Evolutionary conservation across 2,797 vertebrate genomes (phyloP).

Genomic region (Saguinus oedipus): DNA sequence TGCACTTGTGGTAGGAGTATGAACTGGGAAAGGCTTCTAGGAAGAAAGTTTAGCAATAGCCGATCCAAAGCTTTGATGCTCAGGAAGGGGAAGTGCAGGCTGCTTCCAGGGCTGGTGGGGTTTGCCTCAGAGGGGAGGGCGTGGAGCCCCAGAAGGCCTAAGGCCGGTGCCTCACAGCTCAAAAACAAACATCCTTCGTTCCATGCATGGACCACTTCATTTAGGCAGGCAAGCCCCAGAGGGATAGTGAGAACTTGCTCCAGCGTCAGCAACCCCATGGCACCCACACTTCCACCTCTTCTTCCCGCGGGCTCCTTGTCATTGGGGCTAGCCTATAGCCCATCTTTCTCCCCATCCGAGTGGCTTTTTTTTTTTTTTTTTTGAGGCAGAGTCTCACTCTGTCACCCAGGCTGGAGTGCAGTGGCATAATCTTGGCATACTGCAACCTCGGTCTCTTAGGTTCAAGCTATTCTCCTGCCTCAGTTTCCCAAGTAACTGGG

Average conservation of each 20-base stretch:
- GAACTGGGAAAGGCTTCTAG: not conserved
- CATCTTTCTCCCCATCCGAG: fast-evolving
- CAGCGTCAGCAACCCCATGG: fast-evolving
- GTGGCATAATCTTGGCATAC: no score
- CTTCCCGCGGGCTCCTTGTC: not conserved
- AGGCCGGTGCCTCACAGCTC: not conserved
- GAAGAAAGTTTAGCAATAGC: not conserved
- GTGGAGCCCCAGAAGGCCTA: not conserved
- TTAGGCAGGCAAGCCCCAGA: not conserved
- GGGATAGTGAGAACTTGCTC: not conserved
- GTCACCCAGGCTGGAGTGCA: no score
- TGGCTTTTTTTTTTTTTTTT: not conserved
- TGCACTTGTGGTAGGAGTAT: not conserved
- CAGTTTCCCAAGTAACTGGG: no score
- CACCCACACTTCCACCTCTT: not conserved
- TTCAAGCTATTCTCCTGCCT: no score
- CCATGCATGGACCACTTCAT: not conserved
- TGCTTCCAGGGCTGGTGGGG: not conserved
- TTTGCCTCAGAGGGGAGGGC: not conserved
- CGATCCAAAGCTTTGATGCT: not conserved
- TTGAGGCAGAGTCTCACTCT: no score
- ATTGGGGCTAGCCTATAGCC: not conserved
- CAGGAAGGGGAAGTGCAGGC: not conserved
- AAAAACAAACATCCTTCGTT: not conserved
- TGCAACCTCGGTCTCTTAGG: no score